phyloP scores from a whole-genome alignment of 2,113 vertebrate genomes.

The Miniopterus natalensis region DNA sequence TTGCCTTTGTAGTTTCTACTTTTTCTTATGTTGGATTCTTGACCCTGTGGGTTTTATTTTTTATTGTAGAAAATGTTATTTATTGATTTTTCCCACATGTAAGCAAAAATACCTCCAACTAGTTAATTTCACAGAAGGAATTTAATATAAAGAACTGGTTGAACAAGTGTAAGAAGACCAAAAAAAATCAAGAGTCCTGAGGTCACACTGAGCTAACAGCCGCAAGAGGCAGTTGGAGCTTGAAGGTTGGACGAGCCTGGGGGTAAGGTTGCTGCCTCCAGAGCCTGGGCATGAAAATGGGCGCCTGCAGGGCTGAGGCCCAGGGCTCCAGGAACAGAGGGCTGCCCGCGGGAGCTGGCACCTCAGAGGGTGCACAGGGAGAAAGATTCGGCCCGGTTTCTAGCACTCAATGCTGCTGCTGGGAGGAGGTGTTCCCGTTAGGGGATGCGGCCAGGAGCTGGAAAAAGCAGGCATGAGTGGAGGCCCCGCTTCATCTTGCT shows the following conservation, averaged over 20 bases:
- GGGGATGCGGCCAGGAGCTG: neutral
- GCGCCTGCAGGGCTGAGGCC: neutral
- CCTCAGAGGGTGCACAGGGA: neutral
- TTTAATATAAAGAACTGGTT: neutral
- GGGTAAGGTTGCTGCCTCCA: neutral
- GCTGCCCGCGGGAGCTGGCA: rapidly evolving
- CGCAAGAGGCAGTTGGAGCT: neutral
- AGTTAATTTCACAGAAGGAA: neutral
- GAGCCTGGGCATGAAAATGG: neutral
- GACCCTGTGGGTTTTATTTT: neutral
- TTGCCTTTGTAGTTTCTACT: neutral
- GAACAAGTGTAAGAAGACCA: neutral
- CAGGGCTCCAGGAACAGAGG: neutral
- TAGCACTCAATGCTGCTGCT: neutral
- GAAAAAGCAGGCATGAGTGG: neutral
- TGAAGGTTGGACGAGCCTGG: neutral
- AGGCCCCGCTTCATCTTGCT: neutral
- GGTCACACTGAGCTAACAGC: neutral
- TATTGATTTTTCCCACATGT: neutral
- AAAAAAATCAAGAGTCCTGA: neutral
- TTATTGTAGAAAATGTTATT: neutral
- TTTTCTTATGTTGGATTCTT: neutral
- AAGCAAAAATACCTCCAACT: neutral
- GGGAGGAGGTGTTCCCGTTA: neutral
- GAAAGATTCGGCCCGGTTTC: too few relatives aligned